Conservation (phyloP, 2,113 vertebrate genomes). For the Prunella fulvescens region DNA sequence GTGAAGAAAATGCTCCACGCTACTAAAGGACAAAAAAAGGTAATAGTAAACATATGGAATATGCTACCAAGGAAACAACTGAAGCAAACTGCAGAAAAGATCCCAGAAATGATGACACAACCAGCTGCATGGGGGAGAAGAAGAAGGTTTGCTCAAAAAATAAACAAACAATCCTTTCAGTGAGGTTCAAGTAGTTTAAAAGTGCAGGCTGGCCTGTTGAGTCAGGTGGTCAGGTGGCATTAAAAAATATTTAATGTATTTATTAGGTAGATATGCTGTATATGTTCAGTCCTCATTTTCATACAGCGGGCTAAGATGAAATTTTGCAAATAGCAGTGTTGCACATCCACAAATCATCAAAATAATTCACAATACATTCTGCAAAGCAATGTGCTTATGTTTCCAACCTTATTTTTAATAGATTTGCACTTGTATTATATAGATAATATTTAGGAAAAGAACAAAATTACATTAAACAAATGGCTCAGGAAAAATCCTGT, state of each 20-base stretch:
- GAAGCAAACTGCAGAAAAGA: conserved; percentile 49
- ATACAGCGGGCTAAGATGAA: neutral
- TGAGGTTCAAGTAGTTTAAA: neutral
- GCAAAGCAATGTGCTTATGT: neutral
- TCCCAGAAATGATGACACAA: neutral
- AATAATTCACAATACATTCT: neutral
- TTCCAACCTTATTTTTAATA: neutral
- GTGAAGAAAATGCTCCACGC: neutral
- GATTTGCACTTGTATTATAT: neutral
- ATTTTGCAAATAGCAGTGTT: neutral
- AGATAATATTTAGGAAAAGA: neutral
- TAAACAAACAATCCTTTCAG: neutral
- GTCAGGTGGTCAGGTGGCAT: neutral
- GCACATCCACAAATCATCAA: neutral
- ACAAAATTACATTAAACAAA: neutral
- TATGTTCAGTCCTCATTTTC: neutral
- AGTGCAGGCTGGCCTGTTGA: neutral
- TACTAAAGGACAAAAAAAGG: neutral
- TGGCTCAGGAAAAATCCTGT: neutral
- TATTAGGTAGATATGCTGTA: neutral
- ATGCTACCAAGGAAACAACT: conserved; percentile 11
- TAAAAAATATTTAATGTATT: neutral
- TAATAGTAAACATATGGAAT: conserved; percentile 52
- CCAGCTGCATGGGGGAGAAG: neutral
- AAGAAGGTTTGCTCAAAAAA: neutral